phyloP scores from a whole-genome alignment of 2,797 vertebrate species.

The Cryptoprocta ferox region DNA sequence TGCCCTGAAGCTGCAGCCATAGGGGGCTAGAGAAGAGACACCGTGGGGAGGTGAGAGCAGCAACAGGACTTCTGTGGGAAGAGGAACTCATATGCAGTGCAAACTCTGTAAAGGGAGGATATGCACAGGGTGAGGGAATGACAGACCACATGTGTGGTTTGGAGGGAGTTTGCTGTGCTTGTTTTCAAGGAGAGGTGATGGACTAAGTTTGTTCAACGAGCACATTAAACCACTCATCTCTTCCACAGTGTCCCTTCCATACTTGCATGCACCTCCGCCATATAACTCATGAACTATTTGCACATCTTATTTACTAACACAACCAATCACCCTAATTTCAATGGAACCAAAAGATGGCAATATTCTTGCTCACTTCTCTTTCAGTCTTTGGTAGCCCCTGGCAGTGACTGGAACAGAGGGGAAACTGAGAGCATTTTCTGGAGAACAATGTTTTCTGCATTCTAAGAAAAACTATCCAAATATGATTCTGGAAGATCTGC shows the following conservation, averaged over 20 bases:
- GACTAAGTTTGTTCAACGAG: background rate
- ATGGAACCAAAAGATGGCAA: background rate
- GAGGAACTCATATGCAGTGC: background rate
- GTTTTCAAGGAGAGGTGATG: background rate
- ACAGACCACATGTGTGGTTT: accelerated
- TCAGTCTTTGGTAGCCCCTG: background rate
- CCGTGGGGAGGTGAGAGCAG: accelerated
- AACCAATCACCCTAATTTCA: background rate
- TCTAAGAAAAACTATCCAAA: background rate
- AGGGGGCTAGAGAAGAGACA: background rate
- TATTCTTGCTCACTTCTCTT: background rate
- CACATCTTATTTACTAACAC: background rate
- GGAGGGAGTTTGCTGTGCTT: background rate
- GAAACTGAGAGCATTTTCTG: background rate
- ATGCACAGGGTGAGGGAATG: background rate
- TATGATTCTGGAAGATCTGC: background rate
- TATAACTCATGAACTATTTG: background rate
- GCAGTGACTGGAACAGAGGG: background rate
- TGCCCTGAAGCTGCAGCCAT: accelerated
- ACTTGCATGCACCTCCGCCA: no score
- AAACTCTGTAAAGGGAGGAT: background rate
- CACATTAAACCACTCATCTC: background rate
- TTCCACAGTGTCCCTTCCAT: background rate
- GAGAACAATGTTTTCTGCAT: background rate
- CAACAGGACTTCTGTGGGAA: background rate